phyloP scores from a whole-genome alignment of 2,113 vertebrate genomes.

The Semnornis frantzii region DNA sequence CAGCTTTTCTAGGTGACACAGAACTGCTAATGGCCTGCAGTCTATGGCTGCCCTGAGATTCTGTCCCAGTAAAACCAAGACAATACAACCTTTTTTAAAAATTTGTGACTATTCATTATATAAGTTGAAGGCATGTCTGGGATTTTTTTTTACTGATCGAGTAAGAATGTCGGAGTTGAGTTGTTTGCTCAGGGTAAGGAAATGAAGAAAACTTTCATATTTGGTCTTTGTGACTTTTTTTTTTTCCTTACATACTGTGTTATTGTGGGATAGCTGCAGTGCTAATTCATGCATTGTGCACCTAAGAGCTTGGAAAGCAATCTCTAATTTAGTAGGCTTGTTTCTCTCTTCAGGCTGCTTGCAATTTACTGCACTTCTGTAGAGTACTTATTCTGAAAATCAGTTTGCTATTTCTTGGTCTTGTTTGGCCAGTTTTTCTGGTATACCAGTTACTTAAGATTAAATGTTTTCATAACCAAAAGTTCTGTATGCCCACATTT shows the following conservation, averaged over 20 bases:
- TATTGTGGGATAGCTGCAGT: neutral
- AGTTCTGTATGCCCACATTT: neutral
- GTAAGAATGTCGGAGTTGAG: neutral
- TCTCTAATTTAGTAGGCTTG: neutral
- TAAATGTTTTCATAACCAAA: neutral
- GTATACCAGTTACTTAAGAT: neutral
- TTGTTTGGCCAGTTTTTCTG: neutral
- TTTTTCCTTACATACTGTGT: neutral
- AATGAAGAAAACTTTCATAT: neutral
- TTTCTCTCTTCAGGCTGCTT: neutral
- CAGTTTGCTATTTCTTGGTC: neutral
- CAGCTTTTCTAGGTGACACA: too few species aligned
- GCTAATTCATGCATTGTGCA: neutral
- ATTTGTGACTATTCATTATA: neutral
- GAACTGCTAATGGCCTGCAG: too few species aligned
- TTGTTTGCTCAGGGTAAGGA: neutral
- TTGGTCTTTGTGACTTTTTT: accelerated
- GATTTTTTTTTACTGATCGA: neutral
- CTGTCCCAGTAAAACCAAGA: too few species aligned
- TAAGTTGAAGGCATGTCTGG: neutral
- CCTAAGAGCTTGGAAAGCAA: neutral
- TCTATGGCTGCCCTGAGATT: too few species aligned
- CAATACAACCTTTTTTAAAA: neutral
- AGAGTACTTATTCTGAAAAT: neutral
- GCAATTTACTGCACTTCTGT: neutral